A percentile compares a stretch with the other conserved stretches of the same genome.
phyloP scores from a whole-genome alignment of 2,888 invertebrate genomes.

The Glaucopsyche alexis region DNA sequence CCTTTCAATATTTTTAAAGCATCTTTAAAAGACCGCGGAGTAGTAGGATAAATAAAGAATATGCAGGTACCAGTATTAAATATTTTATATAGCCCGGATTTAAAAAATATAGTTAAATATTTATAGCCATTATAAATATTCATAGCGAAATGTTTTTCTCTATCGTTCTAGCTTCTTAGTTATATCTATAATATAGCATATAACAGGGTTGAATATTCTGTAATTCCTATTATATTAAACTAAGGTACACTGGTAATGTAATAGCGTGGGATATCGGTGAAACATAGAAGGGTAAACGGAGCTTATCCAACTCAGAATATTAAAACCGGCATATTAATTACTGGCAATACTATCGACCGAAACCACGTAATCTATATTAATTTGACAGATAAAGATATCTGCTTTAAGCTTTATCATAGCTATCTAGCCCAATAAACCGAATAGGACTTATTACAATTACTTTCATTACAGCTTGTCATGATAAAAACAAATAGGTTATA shows the following conservation, averaged over 20 bases:
- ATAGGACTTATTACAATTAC: background rate
- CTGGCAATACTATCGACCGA: background rate
- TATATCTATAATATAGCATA: too few species aligned
- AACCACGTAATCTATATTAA: constrained; percentile 16
- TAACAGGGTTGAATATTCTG: too few species aligned
- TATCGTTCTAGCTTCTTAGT: too few species aligned
- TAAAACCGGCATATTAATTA: constrained; percentile 3
- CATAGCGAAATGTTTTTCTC: too few species aligned
- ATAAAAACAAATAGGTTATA: constrained; percentile 8
- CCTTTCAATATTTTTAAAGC: too few species aligned
- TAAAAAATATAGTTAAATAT: too few species aligned
- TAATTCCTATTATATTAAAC: too few species aligned
- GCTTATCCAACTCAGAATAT: constrained; percentile 14
- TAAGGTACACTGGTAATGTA: background rate
- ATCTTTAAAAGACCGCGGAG: too few species aligned
- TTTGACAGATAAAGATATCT: constrained; percentile 18
- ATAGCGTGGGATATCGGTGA: background rate
- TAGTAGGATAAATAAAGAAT: too few species aligned
- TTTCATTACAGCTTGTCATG: background rate
- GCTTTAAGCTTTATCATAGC: background rate
- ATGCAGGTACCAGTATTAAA: too few species aligned
- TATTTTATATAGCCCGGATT: too few species aligned
- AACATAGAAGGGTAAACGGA: background rate
- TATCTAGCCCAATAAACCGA: background rate
- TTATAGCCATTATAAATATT: too few species aligned